Evolutionary conservation across 2,797 vertebrate genomes (phyloP).

Genomic region (Enteromius anoplus): DNA sequence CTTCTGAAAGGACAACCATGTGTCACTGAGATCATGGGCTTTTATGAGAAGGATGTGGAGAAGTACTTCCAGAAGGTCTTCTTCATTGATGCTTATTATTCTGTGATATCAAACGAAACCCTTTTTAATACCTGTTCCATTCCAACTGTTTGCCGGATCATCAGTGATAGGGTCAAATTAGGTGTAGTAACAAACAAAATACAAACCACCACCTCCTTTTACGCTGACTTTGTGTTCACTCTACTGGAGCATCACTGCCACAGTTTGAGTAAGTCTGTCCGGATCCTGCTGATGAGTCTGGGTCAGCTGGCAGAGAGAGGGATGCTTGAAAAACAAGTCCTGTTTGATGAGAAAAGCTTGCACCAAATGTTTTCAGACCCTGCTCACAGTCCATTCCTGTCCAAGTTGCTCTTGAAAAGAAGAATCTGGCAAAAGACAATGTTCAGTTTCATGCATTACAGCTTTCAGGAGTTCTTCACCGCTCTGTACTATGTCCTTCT

Average conservation of each 20-base stretch:
- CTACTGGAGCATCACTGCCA: conserved; percentile 31
- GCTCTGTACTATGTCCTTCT: conserved; percentile 38
- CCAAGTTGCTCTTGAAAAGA: background rate
- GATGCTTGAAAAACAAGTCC: conserved; percentile 22
- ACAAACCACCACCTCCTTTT: conserved; percentile 39
- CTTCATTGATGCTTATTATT: background rate
- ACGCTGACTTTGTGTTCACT: conserved; percentile 38
- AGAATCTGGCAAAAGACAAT: background rate
- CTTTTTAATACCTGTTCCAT: conserved; percentile 28
- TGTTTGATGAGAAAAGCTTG: conserved; percentile 27
- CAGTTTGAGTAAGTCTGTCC: conserved; percentile 12
- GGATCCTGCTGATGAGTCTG: conserved; percentile 34
- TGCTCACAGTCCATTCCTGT: conserved; percentile 23
- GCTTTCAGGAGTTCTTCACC: conserved; percentile 53
- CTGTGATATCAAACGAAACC: conserved; percentile 5
- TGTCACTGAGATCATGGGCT: conserved; percentile 32
- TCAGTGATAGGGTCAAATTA: background rate
- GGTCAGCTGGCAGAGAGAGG: conserved; percentile 47
- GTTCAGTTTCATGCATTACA: conserved; percentile 41
- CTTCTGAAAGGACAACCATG: conserved; percentile 11
- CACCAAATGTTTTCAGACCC: background rate
- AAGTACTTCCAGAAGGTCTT: conserved; percentile 24
- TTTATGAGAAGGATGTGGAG: conserved; percentile 12
- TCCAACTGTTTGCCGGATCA: conserved; percentile 44
- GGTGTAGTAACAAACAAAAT: background rate